Evolutionary conservation across 2,888 invertebrate genomes (phyloP), one percentile per base, ranked within the genome.

Genomic region (Hypercompe scribonia): DNA sequence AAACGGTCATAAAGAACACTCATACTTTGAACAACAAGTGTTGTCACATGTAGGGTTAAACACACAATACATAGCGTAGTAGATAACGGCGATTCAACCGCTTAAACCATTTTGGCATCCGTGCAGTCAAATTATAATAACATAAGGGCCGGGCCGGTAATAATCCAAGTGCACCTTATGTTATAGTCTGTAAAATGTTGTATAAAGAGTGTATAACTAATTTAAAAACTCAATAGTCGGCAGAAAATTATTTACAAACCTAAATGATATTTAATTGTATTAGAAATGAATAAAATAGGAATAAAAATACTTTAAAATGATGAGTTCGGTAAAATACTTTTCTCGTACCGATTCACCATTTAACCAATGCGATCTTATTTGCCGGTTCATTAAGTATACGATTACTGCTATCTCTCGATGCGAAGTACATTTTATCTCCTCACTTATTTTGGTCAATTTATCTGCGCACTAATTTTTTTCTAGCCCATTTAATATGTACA

Each of bases 301-400:
- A 24, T 5, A 33, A 24, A 63, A 46, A 46, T 4, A 50, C n/a
- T 46, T 8, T 18, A 36, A 61, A 28, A 24, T 61, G 39, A 68
- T 24, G 33, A n/a, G 5, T 36, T 54, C 34, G 15, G 58, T 39
- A 39, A 36, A 61, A 68, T 39, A 39, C 39, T 39, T 58, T 70
- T 33, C 70, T 64, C 70, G 33, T 63, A 34, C 24, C 58, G 28
- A 28, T 39, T 58, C 34, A 73, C 61, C 33, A 66, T 74, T 66
- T 39, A 63, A 73, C 42, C 71, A 78, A 76, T 76, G 73, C 71
- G 68, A 65, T 69, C 21, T 68, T 68, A 73, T 81, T 83, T 77
- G 11, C 71, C 72, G 79, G 71, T 78, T 74, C 78, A 81, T 67
- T 77, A 71, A 64, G 24, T 61, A 28, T 31, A 68, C 54, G 64